Conservation (phyloP, 64 coral and sea anemone species). For the Pocillopora verrucosa region DNA sequence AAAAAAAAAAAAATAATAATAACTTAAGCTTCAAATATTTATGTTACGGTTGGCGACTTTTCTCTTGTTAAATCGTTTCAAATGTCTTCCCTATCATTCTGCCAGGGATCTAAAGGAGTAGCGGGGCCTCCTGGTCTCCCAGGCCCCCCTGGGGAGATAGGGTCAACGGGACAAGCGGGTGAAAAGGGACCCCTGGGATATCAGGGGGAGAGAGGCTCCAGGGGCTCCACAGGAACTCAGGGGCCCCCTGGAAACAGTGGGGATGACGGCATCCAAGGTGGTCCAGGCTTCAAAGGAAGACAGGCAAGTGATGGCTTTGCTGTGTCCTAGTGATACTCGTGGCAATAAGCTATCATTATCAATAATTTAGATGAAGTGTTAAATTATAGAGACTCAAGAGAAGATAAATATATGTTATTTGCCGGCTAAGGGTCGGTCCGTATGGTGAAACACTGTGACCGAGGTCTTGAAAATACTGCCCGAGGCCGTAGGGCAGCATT, state of each 20-base stretch:
- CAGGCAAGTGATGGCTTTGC: not conserved
- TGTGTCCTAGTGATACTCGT: too few species aligned
- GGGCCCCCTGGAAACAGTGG: constrained; percentile 4
- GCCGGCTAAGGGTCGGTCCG: too few species aligned
- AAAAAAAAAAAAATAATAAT: too few species aligned
- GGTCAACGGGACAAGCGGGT: not conserved
- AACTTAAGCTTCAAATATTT: too few species aligned
- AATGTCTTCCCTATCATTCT: not conserved
- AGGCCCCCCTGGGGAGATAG: constrained; percentile 4
- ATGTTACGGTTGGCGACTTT: too few species aligned
- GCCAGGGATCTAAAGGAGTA: constrained; percentile 20
- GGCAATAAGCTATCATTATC: too few species aligned
- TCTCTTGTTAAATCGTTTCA: not conserved
- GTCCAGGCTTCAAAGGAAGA: constrained; percentile 32
- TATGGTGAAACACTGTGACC: too few species aligned
- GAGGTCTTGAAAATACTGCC: too few species aligned
- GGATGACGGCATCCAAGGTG: not conserved
- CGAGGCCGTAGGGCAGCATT: too few species aligned
- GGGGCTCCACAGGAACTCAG: not conserved
- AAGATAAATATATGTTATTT: too few species aligned
- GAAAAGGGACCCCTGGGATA: constrained; percentile 16
- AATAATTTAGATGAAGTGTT: too few species aligned
- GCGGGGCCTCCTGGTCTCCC: constrained; percentile 10
- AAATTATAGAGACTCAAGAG: too few species aligned
- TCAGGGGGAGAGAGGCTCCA: constrained; percentile 18